Base-by-base conservation (phyloP, 2,888 invertebrate species). In the Nomada ruficornis region DNA sequence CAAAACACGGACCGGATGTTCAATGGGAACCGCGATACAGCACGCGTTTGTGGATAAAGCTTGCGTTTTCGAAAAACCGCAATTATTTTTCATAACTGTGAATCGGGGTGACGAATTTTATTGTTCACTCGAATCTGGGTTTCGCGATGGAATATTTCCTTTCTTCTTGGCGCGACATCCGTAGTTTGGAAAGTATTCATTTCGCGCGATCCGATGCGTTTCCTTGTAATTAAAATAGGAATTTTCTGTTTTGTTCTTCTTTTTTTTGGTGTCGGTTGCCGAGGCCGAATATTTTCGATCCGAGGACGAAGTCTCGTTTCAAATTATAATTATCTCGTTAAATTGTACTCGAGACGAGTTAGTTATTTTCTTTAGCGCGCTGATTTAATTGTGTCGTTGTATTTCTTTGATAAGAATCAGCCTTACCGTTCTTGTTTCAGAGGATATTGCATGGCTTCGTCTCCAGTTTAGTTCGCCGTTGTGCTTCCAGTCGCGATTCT, bases 241-340 rank as follows among this genome's bases (percentile, higher is more conserved):
- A 18, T 11, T 18, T 59, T 13, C 15, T 15, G 3, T 29, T 67
- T 52, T 67, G 50, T 50, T 50, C 1, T 59, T 59, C 1, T n/a
- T 26, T 4, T 18, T 54, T 42, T 54, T 2, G 1, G 50, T 20
- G 4, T 36, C 15, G 9, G 1, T 20, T 55, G 5, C 15, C n/a
- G 15, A 23, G 67, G 67, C 11, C n/a, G 54, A n/a, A 13, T 57
- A 68, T 44, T 68, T 68, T 67, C 54, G 36, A 42, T 23, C 55
- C 23, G 55, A 23, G 44, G 26, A 23, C 13, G 23, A 23, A 7
- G 42, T 57, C 55, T 68, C 55, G 7, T 44, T 59, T 44, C 18
- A n/a, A 69, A 69, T 59, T 59, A 59, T 59, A n/a, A 69, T 70
- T 70, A 26, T 20, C 47, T 60, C 47, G 29, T 60, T 29, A 69